Evolutionary conservation across 1,140 invertebrate genomes (phyloP).

Genomic region (Drosophila watanabei): DNA sequence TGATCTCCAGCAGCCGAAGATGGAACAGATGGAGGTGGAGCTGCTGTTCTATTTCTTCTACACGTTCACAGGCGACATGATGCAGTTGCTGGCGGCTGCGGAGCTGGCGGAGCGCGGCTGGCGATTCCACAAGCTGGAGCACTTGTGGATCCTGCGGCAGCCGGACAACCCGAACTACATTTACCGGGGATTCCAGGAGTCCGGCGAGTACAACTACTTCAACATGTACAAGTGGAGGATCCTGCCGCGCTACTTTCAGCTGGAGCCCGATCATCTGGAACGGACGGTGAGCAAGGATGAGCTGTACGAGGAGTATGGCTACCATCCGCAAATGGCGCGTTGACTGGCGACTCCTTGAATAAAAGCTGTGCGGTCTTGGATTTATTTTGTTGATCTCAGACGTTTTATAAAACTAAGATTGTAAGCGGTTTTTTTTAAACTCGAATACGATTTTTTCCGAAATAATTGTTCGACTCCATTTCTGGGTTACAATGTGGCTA

Average conservation of each 20-base stretch:
- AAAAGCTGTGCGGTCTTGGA: neutral
- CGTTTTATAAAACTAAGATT: conserved; percentile 10
- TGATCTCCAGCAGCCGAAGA: conserved; percentile 50
- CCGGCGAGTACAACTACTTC: conserved; percentile 72
- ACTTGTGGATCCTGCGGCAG: conserved; percentile 56
- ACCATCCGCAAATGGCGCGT: conserved; percentile 62
- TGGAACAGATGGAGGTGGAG: conserved; percentile 60
- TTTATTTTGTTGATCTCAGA: neutral
- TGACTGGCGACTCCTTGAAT: neutral
- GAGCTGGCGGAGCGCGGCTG: conserved; percentile 65
- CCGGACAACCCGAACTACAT: conserved; percentile 65
- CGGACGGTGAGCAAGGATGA: conserved; percentile 59
- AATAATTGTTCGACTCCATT: too few species aligned
- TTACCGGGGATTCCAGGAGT: conserved; percentile 35
- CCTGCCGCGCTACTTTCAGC: conserved; percentile 47
- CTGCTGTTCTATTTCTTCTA: conserved; percentile 69
- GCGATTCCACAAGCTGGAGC: conserved; percentile 60
- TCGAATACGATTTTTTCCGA: neutral
- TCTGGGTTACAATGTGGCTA: neutral
- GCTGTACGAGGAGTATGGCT: conserved; percentile 47
- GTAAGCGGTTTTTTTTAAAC: neutral
- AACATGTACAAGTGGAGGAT: conserved; percentile 65
- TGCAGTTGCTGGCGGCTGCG: conserved; percentile 69
- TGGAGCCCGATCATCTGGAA: conserved; percentile 53
- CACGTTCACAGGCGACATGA: conserved; percentile 62